A percentile compares a stretch with the other conserved stretches of the same genome.
Conservation (phyloP, 2,797 vertebrate genomes). For the Chiloscyllium punctatum region DNA sequence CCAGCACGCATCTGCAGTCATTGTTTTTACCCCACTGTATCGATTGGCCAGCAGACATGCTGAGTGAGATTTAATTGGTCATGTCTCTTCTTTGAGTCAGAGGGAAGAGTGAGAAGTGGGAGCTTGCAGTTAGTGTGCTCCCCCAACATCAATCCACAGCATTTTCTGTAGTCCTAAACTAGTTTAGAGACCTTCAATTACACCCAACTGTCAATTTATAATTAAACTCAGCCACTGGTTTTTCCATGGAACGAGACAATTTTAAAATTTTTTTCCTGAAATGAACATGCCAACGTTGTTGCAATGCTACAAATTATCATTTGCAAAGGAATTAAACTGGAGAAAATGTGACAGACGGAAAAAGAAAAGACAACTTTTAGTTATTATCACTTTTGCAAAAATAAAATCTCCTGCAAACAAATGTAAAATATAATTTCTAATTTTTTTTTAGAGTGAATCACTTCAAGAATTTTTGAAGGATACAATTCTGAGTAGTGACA, state of each 20-base stretch:
- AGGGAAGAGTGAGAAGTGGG: too few species aligned
- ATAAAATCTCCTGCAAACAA: neutral
- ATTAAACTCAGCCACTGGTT: neutral
- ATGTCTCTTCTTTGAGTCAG: too few species aligned
- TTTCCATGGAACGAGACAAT: neutral
- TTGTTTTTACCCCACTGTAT: too few species aligned
- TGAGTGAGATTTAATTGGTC: too few species aligned
- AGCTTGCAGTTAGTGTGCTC: too few species aligned
- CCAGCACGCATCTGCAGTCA: too few species aligned
- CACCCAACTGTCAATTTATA: neutral
- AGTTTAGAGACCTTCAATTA: neutral
- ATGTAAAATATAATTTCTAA: neutral
- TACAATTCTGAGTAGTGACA: conserved; percentile 43
- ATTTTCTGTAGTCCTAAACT: neutral
- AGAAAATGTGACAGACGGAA: too few species aligned
- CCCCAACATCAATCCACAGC: too few species aligned
- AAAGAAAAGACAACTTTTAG: neutral
- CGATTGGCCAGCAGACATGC: too few species aligned
- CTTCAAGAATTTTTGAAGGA: conserved; percentile 44
- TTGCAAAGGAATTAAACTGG: neutral
- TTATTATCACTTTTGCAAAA: neutral
- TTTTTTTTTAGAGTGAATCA: conserved; percentile 43
- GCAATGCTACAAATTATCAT: neutral
- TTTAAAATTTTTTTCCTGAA: neutral
- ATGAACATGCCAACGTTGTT: neutral